These are phyloP conservation scores for Scophthalmus maximus DNA, from an alignment of 2,113 vertebrate genomes.

Conservation along the genomic window DNA sequence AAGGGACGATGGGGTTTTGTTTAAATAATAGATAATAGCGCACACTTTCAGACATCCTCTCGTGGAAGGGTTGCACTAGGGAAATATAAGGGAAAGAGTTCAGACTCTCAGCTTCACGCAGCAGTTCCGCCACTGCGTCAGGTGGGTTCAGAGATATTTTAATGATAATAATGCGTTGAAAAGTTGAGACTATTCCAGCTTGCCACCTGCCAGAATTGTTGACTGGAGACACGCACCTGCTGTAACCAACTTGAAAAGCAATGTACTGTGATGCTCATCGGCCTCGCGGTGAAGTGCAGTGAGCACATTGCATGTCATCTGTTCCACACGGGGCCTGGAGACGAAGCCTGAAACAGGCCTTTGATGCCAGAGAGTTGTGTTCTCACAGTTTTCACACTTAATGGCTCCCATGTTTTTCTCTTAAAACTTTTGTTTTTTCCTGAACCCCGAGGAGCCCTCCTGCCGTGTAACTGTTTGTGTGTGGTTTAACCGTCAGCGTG, in stretches of 20 bases:
- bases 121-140: too few species aligned
- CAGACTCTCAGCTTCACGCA: too few species aligned
- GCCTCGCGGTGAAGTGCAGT: not conserved
- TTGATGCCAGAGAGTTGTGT: constrained; percentile 32
- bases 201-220: not conserved
- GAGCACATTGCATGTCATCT: not conserved
- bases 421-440: constrained; percentile 49
- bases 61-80: too few species aligned
- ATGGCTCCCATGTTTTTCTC: constrained; percentile 57
- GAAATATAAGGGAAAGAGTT: too few species aligned
- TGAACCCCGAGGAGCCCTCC: constrained; percentile 39
- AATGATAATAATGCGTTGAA: too few species aligned
- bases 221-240: constrained; percentile 15
- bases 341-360: constrained; percentile 10
- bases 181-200: too few species aligned
- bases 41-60: too few species aligned
- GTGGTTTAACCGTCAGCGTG: constrained; percentile 20
- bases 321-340: too few species aligned
- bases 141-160: too few species aligned
- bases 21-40: too few species aligned
- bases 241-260: not conserved
- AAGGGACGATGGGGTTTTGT: too few species aligned
- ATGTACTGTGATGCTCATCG: not conserved
- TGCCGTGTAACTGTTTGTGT: constrained; percentile 22
- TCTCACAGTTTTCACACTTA: constrained; percentile 45